phyloP scores from a whole-genome alignment of 2,888 invertebrate genomes.

The Agriopis aurantiaria region DNA sequence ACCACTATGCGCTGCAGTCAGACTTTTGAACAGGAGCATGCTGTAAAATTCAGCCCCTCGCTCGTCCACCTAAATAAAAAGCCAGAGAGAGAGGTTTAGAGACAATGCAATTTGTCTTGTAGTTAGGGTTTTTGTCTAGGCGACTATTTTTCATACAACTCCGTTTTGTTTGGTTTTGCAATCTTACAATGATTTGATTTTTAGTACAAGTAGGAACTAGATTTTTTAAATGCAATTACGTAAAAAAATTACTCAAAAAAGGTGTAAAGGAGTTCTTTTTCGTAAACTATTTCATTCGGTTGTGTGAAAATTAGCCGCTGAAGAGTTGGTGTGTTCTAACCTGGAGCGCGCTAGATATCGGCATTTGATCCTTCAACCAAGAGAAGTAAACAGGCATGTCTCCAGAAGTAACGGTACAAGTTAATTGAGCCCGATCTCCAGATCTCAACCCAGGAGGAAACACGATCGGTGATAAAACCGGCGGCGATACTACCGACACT shows the following conservation, averaged over 20 bases:
- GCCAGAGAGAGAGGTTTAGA: background rate
- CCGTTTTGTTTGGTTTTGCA: too few relatives aligned
- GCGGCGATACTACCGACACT: constrained; percentile 87
- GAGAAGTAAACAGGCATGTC: constrained; percentile 89
- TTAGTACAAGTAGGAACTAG: background rate
- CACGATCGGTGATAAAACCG: constrained; percentile 93
- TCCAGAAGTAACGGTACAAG: constrained; percentile 93
- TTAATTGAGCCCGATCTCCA: constrained; percentile 92
- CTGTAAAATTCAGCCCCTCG: constrained; percentile 91
- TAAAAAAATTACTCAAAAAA: too few relatives aligned
- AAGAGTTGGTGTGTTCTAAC: constrained; percentile 61
- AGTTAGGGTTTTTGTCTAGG: too few relatives aligned
- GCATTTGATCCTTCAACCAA: constrained; percentile 88
- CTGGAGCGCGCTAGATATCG: constrained; percentile 88
- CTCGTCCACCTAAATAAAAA: constrained; percentile 85
- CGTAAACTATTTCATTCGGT: too few relatives aligned
- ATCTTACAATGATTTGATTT: background rate
- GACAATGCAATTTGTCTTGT: background rate
- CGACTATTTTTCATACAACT: too few relatives aligned
- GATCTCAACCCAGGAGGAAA: constrained; percentile 93
- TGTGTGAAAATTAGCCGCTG: too few relatives aligned
- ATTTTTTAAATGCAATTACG: background rate
- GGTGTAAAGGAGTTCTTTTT: too few relatives aligned
- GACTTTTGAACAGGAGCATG: constrained; percentile 90
- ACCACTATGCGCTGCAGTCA: constrained; percentile 89